phyloP scores from a whole-genome alignment of 2,113 vertebrate genomes.

The Ceratotherium simum region DNA sequence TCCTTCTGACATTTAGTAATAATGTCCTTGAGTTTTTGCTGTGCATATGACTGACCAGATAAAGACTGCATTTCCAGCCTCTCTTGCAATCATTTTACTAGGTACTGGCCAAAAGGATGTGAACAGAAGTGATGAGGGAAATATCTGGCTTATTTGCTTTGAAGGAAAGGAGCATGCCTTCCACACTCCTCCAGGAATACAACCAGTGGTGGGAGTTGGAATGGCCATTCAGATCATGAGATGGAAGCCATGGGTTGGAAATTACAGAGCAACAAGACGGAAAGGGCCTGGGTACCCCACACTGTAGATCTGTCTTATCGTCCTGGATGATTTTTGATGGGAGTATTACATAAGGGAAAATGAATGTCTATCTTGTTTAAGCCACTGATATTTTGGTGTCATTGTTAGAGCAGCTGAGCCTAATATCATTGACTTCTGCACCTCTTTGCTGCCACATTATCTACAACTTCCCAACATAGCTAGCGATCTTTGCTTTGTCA shows the following conservation, averaged over 20 bases:
- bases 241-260: neutral
- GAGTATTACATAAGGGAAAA: neutral
- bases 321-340: neutral
- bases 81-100: neutral
- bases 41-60: neutral
- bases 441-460: neutral
- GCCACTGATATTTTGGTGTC: neutral
- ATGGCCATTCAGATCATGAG: neutral
- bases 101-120: neutral
- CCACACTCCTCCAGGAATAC: neutral
- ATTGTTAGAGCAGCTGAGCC: neutral
- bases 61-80: neutral
- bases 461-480: neutral
- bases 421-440: neutral
- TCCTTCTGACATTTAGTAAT: neutral
- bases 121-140: constrained; percentile 13
- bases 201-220: neutral
- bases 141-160: neutral
- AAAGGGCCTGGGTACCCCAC: neutral
- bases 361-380: neutral
- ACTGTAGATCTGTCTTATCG: neutral
- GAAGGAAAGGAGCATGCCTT: neutral
- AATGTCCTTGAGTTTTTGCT: neutral
- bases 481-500: neutral
- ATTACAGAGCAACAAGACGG: neutral